Evolutionary conservation across 2,113 vertebrate species (phyloP).

Genomic region (Leptobrachium ailaonicum): DNA sequence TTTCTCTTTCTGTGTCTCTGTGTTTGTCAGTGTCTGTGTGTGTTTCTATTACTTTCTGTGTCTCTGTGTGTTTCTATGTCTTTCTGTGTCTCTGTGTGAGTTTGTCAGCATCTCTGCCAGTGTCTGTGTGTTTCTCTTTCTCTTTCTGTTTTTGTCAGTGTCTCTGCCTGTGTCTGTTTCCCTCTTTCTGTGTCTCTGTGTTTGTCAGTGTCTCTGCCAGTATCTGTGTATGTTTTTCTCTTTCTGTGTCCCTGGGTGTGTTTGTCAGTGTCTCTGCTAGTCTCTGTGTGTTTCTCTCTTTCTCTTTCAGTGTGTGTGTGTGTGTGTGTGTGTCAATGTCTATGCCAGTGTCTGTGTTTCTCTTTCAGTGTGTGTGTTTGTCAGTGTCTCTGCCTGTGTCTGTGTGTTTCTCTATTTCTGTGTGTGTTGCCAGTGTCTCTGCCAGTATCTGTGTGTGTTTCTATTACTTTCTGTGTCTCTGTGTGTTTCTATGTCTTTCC

Average conservation of each 20-base stretch:
- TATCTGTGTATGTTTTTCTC: neutral
- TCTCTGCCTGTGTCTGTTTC: neutral
- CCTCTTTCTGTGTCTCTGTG: neutral
- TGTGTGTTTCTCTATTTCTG: too few relatives aligned
- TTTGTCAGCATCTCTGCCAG: neutral
- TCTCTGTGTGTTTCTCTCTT: slow-evolving; percentile 1
- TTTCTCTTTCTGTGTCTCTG: neutral
- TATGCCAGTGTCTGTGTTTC: neutral
- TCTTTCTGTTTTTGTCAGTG: neutral
- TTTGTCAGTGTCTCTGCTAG: neutral
- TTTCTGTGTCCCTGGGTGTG: neutral
- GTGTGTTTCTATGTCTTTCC: too few relatives aligned
- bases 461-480: too few relatives aligned
- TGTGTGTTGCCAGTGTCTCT: too few relatives aligned
- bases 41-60: neutral
- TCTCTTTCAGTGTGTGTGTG: too few relatives aligned
- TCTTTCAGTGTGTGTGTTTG: too few relatives aligned
- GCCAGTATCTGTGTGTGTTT: too few relatives aligned
- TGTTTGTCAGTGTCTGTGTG: neutral
- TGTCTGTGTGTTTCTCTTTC: neutral
- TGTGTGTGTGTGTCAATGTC: neutral
- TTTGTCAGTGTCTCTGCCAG: neutral
- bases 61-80: too few relatives aligned
- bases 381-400: too few relatives aligned
- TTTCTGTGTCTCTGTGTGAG: neutral